Conservation (phyloP, 2,113 vertebrate genomes). For the Falcunculus frontatus region DNA sequence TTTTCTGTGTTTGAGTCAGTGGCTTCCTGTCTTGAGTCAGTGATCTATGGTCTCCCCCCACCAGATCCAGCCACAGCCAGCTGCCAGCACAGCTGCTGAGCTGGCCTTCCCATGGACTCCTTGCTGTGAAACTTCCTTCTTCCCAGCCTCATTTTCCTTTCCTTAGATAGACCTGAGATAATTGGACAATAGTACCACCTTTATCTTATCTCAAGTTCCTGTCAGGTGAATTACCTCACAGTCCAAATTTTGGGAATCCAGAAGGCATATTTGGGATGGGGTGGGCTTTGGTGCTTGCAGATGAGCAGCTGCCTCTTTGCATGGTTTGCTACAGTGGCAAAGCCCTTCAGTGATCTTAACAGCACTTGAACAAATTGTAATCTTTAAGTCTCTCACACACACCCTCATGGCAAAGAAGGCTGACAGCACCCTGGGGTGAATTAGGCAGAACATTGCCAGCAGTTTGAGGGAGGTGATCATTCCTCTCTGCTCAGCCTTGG, state of each 20-base stretch:
- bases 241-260: background rate
- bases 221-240: background rate
- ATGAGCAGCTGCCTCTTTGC: background rate
- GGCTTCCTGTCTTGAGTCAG: background rate
- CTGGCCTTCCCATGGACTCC: background rate
- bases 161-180: background rate
- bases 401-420: background rate
- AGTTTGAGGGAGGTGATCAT: background rate
- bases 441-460: background rate
- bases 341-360: background rate
- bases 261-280: accelerated
- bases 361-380: background rate
- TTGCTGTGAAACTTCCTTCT: background rate
- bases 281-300: background rate
- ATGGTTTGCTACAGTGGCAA: background rate
- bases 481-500: background rate
- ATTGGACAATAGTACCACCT: background rate
- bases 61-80: background rate
- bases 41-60: accelerated
- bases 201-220: background rate
- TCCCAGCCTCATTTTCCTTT: background rate
- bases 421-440: background rate
- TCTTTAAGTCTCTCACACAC: background rate
- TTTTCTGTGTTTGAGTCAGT: background rate
- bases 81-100: background rate